phyloP scores from a whole-genome alignment of 2,888 invertebrate species.

The Lepidocyrtoides sp. region DNA sequence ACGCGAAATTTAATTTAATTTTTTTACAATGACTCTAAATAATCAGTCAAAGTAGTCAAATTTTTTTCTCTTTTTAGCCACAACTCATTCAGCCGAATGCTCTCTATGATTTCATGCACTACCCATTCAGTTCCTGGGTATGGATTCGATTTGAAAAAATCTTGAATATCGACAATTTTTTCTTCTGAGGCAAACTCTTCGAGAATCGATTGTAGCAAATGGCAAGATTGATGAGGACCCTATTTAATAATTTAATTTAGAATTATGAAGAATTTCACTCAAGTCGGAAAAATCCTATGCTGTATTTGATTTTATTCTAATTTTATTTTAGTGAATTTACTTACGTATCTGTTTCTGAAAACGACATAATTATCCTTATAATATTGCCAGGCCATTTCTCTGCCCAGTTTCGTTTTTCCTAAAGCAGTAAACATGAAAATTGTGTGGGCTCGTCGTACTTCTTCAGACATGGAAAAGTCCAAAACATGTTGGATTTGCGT shows the following conservation, averaged over 20 bases:
- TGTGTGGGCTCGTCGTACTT: slow-evolving; percentile 96
- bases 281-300: not conserved
- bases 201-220: slow-evolving; percentile 87
- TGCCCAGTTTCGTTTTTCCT: slow-evolving; percentile 92
- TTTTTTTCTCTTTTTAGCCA: slow-evolving; percentile 87
- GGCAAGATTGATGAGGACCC: slow-evolving; percentile 86
- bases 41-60: slow-evolving; percentile 67
- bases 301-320: not conserved
- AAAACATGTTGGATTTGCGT: slow-evolving; percentile 91
- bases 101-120: slow-evolving; percentile 87
- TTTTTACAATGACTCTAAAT: slow-evolving; percentile 65
- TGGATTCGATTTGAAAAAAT: slow-evolving; percentile 86
- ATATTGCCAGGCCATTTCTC: slow-evolving; percentile 96
- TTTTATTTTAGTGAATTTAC: not conserved
- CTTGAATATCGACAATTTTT: slow-evolving; percentile 87
- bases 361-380: slow-evolving; percentile 91
- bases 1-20: no score
- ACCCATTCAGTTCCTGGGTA: slow-evolving; percentile 87
- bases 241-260: not conserved
- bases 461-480: slow-evolving; percentile 94
- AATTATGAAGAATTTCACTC: not conserved
- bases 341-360: slow-evolving; percentile 67
- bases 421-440: slow-evolving; percentile 96
- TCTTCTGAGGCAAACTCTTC: slow-evolving; percentile 87
- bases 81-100: slow-evolving; percentile 87